Evolutionary conservation across 1,140 invertebrate genomes (phyloP).

Genomic region (Penaeus chinensis): DNA sequence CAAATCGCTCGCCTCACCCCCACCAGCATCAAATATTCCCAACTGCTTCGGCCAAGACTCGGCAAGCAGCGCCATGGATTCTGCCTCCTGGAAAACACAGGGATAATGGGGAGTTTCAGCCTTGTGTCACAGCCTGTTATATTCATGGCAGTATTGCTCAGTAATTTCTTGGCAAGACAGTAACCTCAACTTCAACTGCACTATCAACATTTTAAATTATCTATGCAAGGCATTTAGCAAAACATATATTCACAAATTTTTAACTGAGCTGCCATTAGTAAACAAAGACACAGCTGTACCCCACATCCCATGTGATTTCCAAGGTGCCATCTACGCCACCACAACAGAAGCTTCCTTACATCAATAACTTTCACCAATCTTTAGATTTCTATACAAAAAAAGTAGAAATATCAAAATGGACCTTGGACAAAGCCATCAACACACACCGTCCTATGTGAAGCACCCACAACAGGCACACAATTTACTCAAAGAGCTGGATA

Average conservation of each 20-base stretch:
- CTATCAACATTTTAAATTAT: too few relatives aligned
- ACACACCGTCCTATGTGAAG: slow-evolving; percentile 59
- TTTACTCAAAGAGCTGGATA: neutral
- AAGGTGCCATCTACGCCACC: slow-evolving; percentile 54
- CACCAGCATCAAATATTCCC: slow-evolving; percentile 43
- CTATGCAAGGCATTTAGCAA: slow-evolving; percentile 20
- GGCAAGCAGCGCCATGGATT: slow-evolving; percentile 40
- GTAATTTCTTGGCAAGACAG: neutral
- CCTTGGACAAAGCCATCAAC: slow-evolving; percentile 43
- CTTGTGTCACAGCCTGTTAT: slow-evolving; percentile 44
- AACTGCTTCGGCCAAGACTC: slow-evolving; percentile 46
- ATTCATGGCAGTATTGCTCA: slow-evolving; percentile 48
- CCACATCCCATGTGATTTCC: slow-evolving; percentile 63
- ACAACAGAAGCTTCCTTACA: neutral
- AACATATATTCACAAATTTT: slow-evolving; percentile 30
- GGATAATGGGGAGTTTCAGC: slow-evolving; percentile 57
- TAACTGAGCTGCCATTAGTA: slow-evolving; percentile 58
- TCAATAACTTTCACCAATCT: neutral
- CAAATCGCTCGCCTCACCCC: slow-evolving; percentile 19
- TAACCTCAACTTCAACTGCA: too few relatives aligned
- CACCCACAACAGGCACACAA: slow-evolving; percentile 40
- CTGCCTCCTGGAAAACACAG: slow-evolving; percentile 61
- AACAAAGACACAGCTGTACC: slow-evolving; percentile 54
- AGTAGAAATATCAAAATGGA: neutral
- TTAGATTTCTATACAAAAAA: slow-evolving; percentile 5